Percentiles rank a stretch among this genome's conserved stretches.
phyloP scores from a whole-genome alignment of 2,888 invertebrate genomes.

The Pterostichus madidus region DNA sequence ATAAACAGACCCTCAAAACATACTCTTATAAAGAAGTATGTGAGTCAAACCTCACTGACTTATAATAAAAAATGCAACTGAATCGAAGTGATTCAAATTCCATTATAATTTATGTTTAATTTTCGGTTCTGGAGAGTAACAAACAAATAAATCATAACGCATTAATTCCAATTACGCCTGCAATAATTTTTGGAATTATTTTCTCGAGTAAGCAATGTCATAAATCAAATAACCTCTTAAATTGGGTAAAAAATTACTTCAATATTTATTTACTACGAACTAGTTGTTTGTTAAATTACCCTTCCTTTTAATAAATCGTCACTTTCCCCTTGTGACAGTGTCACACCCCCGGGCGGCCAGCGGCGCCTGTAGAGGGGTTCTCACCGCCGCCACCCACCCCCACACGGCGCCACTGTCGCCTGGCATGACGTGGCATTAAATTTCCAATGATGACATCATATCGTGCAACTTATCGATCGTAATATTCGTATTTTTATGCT shows the following conservation, averaged over 20 bases:
- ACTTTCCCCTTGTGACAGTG: constrained; percentile 20
- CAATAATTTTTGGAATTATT: background rate
- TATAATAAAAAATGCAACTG: no score
- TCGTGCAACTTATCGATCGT: constrained; percentile 57
- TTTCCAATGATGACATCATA: constrained; percentile 69
- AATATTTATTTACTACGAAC: constrained; percentile 23
- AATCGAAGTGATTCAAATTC: no score
- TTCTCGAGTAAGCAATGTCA: background rate
- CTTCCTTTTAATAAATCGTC: constrained; percentile 55
- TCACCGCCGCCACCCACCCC: background rate
- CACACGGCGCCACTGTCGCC: constrained; percentile 24
- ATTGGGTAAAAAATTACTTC: constrained; percentile 17
- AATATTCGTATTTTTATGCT: constrained; percentile 50
- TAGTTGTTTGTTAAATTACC: constrained; percentile 50
- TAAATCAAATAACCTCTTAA: constrained; percentile 11
- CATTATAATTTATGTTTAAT: no score
- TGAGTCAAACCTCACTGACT: no score
- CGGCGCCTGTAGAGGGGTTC: constrained; percentile 35
- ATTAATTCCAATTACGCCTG: no score
- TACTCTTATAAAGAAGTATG: no score
- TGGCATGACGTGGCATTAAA: constrained; percentile 69
- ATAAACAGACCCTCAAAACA: no score
- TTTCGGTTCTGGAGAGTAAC: no score
- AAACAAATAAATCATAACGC: no score
- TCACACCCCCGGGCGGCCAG: constrained; percentile 37